Conservation (phyloP, 2,888 invertebrate genomes). For the Galerucella calmariensis region DNA sequence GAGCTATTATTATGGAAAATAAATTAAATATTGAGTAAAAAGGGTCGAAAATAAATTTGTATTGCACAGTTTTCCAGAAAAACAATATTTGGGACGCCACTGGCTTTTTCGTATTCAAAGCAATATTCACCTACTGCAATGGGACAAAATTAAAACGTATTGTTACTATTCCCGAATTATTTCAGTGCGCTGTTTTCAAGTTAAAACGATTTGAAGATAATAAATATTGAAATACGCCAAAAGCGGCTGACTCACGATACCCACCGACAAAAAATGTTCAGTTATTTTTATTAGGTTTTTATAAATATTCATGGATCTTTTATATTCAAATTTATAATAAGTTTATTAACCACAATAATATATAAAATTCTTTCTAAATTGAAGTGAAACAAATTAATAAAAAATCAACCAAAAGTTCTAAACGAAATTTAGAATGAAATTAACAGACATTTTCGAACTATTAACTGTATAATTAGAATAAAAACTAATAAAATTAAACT, state of each 20-base stretch:
- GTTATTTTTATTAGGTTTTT: conserved; percentile 22
- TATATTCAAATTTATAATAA: conserved; percentile 35
- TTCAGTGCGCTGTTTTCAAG: not conserved
- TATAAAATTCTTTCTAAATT: conserved; percentile 12
- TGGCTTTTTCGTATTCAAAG: too few relatives aligned
- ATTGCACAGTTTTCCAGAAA: too few relatives aligned
- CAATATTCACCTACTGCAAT: not conserved
- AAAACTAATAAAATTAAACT: too few relatives aligned
- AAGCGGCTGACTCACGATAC: conserved; percentile 27
- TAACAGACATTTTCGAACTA: not conserved
- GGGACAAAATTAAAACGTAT: not conserved
- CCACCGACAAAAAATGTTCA: conserved; percentile 27
- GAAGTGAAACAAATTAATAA: conserved; percentile 11
- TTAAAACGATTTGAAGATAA: conserved; percentile 11
- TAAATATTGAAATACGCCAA: conserved; percentile 24
- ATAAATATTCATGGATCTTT: conserved; percentile 34
- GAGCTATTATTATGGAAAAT: too few relatives aligned
- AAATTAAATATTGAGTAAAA: too few relatives aligned
- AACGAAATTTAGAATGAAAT: not conserved
- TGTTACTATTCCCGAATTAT: not conserved
- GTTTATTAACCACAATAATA: conserved; percentile 30
- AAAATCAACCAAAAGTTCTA: not conserved
- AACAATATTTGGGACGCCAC: too few relatives aligned
- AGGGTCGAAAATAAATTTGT: too few relatives aligned
- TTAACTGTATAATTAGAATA: not conserved